Conservation (phyloP, 2,888 invertebrate genomes). For the Esperia sulphurella region DNA sequence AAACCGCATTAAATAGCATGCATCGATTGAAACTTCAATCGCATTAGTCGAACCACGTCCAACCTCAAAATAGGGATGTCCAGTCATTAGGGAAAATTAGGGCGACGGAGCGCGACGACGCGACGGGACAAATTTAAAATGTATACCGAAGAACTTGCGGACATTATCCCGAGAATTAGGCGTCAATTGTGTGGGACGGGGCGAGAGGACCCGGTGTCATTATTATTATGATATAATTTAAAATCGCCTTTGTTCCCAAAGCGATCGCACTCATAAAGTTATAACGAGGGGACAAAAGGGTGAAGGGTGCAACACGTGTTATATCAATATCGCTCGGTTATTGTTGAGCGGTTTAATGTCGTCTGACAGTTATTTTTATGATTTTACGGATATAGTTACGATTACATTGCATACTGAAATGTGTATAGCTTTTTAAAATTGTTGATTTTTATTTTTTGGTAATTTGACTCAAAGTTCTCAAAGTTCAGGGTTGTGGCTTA, state of each 20-base stretch:
- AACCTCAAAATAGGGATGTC: constrained; percentile 37
- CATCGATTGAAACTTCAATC: no score
- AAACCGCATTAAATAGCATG: background rate
- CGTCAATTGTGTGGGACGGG: constrained; percentile 42
- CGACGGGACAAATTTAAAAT: constrained; percentile 41
- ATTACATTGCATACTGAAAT: no score
- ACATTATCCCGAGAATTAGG: constrained; percentile 51
- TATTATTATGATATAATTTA: constrained; percentile 64
- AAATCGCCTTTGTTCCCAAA: constrained; percentile 60
- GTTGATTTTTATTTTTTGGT: no score
- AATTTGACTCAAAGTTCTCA: no score
- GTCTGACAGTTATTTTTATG: constrained; percentile 10
- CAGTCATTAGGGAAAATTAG: constrained; percentile 62
- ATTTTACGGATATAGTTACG: background rate
- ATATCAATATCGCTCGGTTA: constrained; percentile 23
- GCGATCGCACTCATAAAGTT: constrained; percentile 45
- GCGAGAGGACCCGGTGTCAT: constrained; percentile 22
- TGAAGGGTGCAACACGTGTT: constrained; percentile 65
- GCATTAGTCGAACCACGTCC: constrained; percentile 13
- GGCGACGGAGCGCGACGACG: constrained; percentile 28
- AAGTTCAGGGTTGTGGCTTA: no score
- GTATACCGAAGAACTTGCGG: constrained; percentile 40
- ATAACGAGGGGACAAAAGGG: constrained; percentile 56
- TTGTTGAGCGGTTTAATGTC: constrained; percentile 24
- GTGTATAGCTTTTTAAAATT: no score